Evolutionary conservation across 2,888 invertebrate species (phyloP).

Genomic region (Machimus rusticus): DNA sequence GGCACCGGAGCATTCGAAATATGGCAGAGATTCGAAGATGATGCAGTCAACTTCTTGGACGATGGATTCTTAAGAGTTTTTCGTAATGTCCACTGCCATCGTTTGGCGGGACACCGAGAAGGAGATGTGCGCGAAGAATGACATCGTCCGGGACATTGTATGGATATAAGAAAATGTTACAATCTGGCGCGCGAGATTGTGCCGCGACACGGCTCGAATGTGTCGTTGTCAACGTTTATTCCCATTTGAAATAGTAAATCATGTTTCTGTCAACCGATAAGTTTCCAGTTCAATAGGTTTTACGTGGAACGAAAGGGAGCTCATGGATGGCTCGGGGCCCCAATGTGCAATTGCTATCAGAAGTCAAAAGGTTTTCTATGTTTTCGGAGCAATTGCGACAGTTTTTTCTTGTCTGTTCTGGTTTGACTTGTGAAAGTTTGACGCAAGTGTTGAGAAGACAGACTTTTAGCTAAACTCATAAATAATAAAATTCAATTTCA

Average conservation of each 20-base stretch:
- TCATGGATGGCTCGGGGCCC: neutral
- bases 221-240: neutral
- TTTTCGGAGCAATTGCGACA: neutral
- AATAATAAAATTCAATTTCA: neutral
- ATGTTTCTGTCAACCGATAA: constrained; percentile 1
- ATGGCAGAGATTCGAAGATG: neutral
- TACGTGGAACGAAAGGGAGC: neutral
- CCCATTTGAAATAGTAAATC: constrained; percentile 16
- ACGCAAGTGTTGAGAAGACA: neutral
- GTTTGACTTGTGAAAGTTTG: neutral
- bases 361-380: constrained; percentile 14
- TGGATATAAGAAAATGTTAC: neutral
- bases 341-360: neutral
- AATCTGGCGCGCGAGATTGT: neutral
- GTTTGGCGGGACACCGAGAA: neutral
- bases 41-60: neutral
- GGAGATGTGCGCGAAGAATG: constrained; percentile 7
- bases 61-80: neutral
- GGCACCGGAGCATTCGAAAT: neutral
- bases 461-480: neutral
- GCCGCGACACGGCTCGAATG: neutral
- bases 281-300: constrained; percentile 28
- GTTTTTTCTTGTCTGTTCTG: neutral
- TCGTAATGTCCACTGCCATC: neutral
- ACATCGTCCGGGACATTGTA: neutral